Percentiles rank a stretch among this genome's conserved stretches.
Conservation (phyloP, 92 coral and sea anemone genomes). For the Muricea muricata region DNA sequence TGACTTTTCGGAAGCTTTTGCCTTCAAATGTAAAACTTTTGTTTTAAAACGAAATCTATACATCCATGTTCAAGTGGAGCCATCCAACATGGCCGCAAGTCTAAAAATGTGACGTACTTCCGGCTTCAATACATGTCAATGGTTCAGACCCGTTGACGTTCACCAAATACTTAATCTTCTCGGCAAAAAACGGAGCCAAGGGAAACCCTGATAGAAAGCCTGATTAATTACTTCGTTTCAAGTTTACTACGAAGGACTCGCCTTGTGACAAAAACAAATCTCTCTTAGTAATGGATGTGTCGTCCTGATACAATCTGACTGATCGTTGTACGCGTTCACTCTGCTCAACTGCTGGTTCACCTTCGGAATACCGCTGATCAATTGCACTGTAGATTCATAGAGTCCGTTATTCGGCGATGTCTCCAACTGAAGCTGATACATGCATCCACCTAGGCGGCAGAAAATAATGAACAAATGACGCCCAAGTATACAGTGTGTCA, state of each 20-base stretch:
- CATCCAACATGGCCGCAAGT: too few species aligned
- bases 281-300: constrained; percentile 56
- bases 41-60: too few species aligned
- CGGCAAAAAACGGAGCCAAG: too few species aligned
- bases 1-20: too few species aligned
- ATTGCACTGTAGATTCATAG: constrained; percentile 65
- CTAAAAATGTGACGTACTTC: too few species aligned
- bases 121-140: too few species aligned
- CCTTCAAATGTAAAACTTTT: too few species aligned
- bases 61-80: too few species aligned
- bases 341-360: constrained; percentile 65
- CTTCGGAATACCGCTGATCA: constrained; percentile 37
- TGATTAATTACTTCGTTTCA: too few species aligned
- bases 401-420: constrained; percentile 67
- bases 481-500: background rate
- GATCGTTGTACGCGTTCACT: constrained; percentile 55
- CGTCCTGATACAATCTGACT: constrained; percentile 60
- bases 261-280: constrained; percentile 25
- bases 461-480: background rate
- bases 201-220: too few species aligned
- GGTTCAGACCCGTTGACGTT: too few species aligned
- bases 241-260: background rate
- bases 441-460: constrained; percentile 47
- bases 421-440: constrained; percentile 57
- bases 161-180: too few species aligned